phyloP scores from a whole-genome alignment of 37 sponge, comb jelly and placozoan genomes.

The Bolinopsis microptera region DNA sequence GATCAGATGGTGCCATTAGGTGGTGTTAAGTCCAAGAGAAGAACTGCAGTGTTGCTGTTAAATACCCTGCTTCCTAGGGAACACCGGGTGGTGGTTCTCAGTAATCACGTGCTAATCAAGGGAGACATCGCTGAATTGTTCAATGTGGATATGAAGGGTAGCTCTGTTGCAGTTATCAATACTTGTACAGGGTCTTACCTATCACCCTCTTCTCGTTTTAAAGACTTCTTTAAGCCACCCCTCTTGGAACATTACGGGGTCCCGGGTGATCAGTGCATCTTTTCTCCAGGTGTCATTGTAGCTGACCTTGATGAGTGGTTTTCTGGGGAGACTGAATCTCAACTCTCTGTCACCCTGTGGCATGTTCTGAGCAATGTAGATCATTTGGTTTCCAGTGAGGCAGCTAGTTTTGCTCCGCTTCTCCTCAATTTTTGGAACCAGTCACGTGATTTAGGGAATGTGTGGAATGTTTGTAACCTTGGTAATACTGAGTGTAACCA shows the following conservation, averaged over 20 bases:
- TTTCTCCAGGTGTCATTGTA: neutral
- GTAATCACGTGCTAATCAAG: neutral
- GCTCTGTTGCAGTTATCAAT: neutral
- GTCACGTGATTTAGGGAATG: neutral
- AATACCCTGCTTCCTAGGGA: neutral
- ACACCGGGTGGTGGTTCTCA: slow-evolving; percentile 39
- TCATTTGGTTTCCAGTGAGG: neutral
- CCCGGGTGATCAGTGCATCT: neutral
- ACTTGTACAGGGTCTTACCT: neutral
- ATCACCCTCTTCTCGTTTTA: neutral
- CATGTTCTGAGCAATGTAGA: neutral
- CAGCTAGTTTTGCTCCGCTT: neutral
- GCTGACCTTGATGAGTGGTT: slow-evolving; percentile 38
- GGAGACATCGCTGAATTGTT: slow-evolving; percentile 38
- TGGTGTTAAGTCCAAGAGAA: neutral
- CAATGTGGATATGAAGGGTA: neutral
- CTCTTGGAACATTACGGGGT: neutral
- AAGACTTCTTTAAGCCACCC: neutral
- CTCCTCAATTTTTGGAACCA: neutral
- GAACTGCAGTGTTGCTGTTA: neutral
- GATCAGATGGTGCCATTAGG: too few species aligned
- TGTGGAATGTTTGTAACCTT: neutral
- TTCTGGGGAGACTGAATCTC: neutral
- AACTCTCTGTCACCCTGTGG: neutral
- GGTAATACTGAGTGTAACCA: neutral